phyloP scores from a whole-genome alignment of 2,888 invertebrate genomes.

The Pseudococcus longispinus region DNA sequence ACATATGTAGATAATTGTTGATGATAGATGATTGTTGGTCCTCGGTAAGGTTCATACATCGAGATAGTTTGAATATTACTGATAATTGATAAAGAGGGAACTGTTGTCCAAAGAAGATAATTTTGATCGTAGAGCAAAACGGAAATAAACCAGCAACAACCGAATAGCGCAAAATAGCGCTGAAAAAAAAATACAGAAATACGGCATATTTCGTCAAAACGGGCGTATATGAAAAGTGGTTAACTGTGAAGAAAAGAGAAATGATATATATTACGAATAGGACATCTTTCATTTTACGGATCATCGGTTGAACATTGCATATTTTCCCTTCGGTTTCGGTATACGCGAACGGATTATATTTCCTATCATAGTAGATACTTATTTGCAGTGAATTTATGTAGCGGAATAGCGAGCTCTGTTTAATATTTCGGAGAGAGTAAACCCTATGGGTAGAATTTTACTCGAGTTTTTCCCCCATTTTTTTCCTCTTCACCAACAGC shows the following conservation, averaged over 20 bases:
- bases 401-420: constrained; percentile 38
- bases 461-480: not conserved
- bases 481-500: not conserved
- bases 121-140: no score
- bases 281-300: constrained; percentile 44
- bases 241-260: constrained; percentile 15
- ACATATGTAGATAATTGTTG: no score
- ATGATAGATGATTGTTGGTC: no score
- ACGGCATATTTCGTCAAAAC: not conserved
- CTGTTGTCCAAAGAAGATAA: no score
- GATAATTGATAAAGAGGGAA: no score
- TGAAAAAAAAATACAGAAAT: no score
- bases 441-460: constrained; percentile 25
- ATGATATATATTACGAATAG: constrained; percentile 40
- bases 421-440: constrained; percentile 39
- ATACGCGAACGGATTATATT: constrained; percentile 27
- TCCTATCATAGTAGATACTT: constrained; percentile 13
- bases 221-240: not conserved
- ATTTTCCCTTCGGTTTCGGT: constrained; percentile 14
- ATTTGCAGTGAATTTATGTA: constrained; percentile 33
- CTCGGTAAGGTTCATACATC: no score
- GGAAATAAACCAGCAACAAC: no score
- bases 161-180: no score
- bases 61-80: no score
- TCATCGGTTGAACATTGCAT: constrained; percentile 36